Conservation (phyloP, 2,888 invertebrate genomes). For the Altica lythri region DNA sequence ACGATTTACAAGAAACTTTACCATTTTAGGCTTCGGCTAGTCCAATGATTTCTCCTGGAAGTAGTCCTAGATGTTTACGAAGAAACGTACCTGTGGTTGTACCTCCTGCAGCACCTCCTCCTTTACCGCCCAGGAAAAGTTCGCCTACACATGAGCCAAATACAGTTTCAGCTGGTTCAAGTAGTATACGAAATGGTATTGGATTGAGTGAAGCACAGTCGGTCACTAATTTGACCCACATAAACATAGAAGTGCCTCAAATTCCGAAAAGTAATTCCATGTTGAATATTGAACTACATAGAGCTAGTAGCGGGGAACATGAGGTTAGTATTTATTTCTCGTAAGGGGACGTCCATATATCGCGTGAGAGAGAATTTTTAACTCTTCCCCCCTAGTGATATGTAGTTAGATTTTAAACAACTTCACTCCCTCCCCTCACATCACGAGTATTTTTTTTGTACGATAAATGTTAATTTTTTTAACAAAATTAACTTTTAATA, state of each 20-base stretch:
- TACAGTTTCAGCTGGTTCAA: constrained; percentile 44
- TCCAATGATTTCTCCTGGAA: constrained; percentile 64
- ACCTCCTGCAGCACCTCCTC: constrained; percentile 60
- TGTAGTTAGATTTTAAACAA: too few species aligned
- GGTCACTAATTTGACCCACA: constrained; percentile 48
- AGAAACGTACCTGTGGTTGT: constrained; percentile 52
- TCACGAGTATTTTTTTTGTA: too few species aligned
- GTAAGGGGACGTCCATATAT: too few species aligned
- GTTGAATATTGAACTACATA: constrained; percentile 51
- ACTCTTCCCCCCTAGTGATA: too few species aligned
- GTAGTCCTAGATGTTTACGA: constrained; percentile 60
- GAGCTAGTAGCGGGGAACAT: constrained; percentile 31
- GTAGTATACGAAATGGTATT: constrained; percentile 40
- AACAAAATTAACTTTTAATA: too few species aligned
- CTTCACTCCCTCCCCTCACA: too few species aligned
- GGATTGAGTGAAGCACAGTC: constrained; percentile 51
- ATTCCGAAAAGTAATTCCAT: constrained; percentile 55
- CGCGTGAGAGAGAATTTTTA: too few species aligned
- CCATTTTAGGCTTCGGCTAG: constrained; percentile 58
- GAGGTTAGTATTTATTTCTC: constrained; percentile 25
- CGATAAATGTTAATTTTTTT: too few species aligned
- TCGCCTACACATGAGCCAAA: constrained; percentile 58
- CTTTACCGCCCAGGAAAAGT: constrained; percentile 66
- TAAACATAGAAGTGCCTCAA: constrained; percentile 44
- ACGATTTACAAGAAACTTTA: too few species aligned